phyloP scores from a whole-genome alignment of 2,113 vertebrate species.

The Trematocara nigrifrons region DNA sequence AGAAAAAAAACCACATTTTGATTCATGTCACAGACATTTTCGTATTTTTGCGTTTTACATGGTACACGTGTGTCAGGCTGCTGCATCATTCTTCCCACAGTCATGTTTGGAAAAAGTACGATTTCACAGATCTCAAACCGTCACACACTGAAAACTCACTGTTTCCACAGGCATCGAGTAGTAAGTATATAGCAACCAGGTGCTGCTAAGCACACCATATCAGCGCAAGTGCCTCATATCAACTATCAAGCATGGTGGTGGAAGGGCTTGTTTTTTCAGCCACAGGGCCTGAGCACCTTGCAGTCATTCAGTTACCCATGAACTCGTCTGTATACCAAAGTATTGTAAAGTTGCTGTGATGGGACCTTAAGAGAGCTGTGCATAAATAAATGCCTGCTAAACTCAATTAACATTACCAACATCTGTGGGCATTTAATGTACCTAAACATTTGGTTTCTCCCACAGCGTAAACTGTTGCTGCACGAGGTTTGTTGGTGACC shows the following conservation, averaged over 20 bases:
- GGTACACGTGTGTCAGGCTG: neutral
- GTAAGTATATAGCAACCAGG: neutral
- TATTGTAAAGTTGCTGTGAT: neutral
- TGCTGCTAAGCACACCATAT: neutral
- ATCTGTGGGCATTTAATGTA: constrained; percentile 40
- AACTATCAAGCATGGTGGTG: neutral
- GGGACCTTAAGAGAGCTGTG: neutral
- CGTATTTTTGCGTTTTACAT: neutral
- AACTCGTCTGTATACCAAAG: neutral
- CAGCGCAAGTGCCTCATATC: neutral
- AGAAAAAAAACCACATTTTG: neutral
- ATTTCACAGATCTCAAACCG: neutral
- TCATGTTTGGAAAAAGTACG: neutral
- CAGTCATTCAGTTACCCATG: neutral
- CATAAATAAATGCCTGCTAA: neutral
- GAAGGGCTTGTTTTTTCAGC: neutral
- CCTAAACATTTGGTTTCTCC: constrained; percentile 92
- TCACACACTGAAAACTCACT: neutral
- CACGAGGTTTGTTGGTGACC: constrained; percentile 93
- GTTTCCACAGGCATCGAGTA: neutral
- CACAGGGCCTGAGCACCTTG: neutral
- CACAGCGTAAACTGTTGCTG: constrained; percentile 89
- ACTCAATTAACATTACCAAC: neutral
- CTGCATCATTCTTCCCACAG: neutral
- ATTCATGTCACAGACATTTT: neutral